Base-by-base conservation (phyloP, 2,113 vertebrate species). In the Heliornis fulica region DNA sequence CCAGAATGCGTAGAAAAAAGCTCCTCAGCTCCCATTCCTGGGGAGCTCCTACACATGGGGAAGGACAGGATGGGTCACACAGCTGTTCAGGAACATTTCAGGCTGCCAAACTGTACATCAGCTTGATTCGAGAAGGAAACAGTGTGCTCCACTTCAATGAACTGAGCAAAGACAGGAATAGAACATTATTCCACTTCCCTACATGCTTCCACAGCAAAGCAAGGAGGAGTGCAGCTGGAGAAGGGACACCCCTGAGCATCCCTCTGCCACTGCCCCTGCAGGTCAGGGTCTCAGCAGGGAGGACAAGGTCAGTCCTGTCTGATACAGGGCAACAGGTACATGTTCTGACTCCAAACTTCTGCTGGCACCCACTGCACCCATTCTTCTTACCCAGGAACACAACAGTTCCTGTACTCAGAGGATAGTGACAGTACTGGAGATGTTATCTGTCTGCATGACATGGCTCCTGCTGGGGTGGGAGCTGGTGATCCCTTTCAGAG, bases 231-330 rank as follows among this genome's bases (percentile, higher is more conserved):
- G 20, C n/a, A 34, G 32, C 15, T 72, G 32, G 29, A 22, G 51
- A 68, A 48, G 54, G 57, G 48, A 13, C 25, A n/a, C 1, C 29
- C 11, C 38, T 14, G 22, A 83, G 48, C 28, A 31, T 19, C 11
- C 28, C 20, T 19, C 12, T 0, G 1, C 60, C 56, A 53, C 48
- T 68, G n/a, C 25, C 16, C 21, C 43, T 1, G 0, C 9, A 14
- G 28, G 9, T 31, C 29, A 34, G 72, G 32, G 6, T 66, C 22
- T 84, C 54, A 26, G 50, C 5, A 36, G 28, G 50, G n/a, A 87
- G 40, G 21, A 22, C 32, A 36, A 41, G 48, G 28, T 26, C 74
- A 84, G 48, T 14, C 45, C 34, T 19, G 21, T 32, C 20, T 36
- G 28, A 9, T 12, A 34, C 36, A 31, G 46, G 26, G 7, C 21